Percentiles rank a stretch among this genome's conserved stretches.
Conservation (phyloP, 2,797 vertebrate genomes). For the Crenuchus spilurus region DNA sequence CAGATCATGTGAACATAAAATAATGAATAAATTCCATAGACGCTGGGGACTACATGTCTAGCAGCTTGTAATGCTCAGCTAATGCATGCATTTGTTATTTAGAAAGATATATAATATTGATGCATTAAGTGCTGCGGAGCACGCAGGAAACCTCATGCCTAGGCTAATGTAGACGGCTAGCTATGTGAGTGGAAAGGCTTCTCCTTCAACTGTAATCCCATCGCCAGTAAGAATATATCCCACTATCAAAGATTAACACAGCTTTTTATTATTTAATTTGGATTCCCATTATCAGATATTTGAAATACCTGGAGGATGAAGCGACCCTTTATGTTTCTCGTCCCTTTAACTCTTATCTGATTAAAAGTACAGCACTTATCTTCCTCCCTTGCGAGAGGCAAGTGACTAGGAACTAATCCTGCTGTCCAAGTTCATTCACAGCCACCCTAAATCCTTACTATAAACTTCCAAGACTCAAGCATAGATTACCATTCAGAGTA, state of each 20-base stretch:
- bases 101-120: background rate
- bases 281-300: conserved; percentile 35
- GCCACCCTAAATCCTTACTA: background rate
- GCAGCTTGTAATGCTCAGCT: conserved; percentile 13
- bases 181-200: background rate
- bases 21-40: conserved; percentile 31
- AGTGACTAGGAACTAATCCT: conserved; percentile 20
- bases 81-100: conserved; percentile 22
- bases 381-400: background rate
- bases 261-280: conserved; percentile 41
- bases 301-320: conserved; percentile 27
- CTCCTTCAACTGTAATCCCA: conserved; percentile 15
- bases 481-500: conserved; percentile 5
- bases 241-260: conserved; percentile 32
- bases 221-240: conserved; percentile 1
- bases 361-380: conserved; percentile 6
- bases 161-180: background rate
- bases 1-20: conserved; percentile 34
- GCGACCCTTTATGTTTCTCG: background rate
- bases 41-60: background rate
- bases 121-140: background rate
- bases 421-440: conserved; percentile 17
- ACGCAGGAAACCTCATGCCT: background rate
- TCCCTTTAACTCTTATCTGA: conserved; percentile 22
- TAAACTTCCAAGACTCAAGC: background rate